Percentiles rank a stretch among this genome's conserved stretches.
phyloP scores from a whole-genome alignment of 2,113 vertebrate species.

The Hiodon alosoides region DNA sequence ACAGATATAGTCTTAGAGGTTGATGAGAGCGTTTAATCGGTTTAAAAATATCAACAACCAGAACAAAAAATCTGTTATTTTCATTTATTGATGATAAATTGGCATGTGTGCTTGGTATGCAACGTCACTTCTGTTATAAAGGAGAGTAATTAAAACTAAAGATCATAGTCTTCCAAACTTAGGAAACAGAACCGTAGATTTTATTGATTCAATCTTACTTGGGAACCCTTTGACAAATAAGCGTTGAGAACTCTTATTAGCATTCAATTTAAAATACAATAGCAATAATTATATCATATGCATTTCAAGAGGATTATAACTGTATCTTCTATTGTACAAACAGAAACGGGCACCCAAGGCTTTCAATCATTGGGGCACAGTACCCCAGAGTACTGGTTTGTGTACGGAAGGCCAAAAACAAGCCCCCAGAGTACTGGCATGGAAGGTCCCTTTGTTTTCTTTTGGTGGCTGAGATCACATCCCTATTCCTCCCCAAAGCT shows the following conservation, averaged over 20 bases:
- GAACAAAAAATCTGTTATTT: too few species aligned
- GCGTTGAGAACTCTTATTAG: too few species aligned
- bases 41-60: too few species aligned
- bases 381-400: conserved; percentile 3
- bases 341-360: neutral
- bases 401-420: conserved; percentile 5
- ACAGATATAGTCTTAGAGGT: too few species aligned
- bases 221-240: too few species aligned
- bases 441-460: neutral
- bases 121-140: too few species aligned
- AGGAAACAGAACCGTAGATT: neutral
- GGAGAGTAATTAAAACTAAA: too few species aligned
- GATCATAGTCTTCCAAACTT: too few species aligned
- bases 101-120: too few species aligned
- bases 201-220: neutral
- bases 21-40: too few species aligned
- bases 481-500: neutral
- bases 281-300: neutral
- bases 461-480: neutral
- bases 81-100: too few species aligned
- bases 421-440: conserved; percentile 11
- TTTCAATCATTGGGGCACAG: neutral
- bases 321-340: neutral
- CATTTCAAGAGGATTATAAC: neutral
- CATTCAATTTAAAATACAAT: neutral